These are phyloP conservation scores for Smithornis capensis DNA, from an alignment of 2,113 vertebrate genomes.

Conservation along the genomic window DNA sequence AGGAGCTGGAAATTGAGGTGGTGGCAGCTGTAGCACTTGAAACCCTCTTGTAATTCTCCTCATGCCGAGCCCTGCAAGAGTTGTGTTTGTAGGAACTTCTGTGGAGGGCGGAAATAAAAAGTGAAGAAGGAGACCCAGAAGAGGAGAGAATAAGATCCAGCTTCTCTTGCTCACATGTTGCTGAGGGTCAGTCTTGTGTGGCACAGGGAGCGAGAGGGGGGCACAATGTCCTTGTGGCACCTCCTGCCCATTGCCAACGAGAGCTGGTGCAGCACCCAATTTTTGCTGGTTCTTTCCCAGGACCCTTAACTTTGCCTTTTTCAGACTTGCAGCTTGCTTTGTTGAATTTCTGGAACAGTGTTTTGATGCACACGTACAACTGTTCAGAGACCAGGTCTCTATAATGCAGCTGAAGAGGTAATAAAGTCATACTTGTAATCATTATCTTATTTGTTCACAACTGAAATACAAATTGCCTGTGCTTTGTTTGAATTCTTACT, in stretches of 20 bases:
- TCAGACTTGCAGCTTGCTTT: background rate
- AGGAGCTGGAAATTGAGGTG: background rate
- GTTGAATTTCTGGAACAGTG: accelerated
- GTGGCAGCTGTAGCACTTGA: background rate
- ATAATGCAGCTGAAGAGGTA: background rate
- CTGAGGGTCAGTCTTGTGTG: background rate
- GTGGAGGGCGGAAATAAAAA: background rate
- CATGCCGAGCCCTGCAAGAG: background rate
- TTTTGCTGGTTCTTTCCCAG: background rate
- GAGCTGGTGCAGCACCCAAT: background rate
- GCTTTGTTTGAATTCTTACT: background rate
- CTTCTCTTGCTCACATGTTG: background rate
- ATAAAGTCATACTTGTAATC: background rate
- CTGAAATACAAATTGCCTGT: background rate
- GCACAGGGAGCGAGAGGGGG: background rate
- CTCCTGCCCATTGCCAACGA: accelerated
- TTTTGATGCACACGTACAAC: accelerated
- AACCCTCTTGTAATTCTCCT: background rate
- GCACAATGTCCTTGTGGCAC: accelerated
- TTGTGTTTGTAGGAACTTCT: background rate
- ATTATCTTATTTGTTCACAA: background rate
- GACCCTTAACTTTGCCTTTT: background rate
- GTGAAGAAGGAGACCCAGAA: background rate
- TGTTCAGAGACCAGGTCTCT: background rate
- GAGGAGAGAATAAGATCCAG: background rate